These are phyloP conservation scores for Buceros bicornis DNA, from an alignment of 2,797 vertebrate species.

Conservation along the genomic window DNA sequence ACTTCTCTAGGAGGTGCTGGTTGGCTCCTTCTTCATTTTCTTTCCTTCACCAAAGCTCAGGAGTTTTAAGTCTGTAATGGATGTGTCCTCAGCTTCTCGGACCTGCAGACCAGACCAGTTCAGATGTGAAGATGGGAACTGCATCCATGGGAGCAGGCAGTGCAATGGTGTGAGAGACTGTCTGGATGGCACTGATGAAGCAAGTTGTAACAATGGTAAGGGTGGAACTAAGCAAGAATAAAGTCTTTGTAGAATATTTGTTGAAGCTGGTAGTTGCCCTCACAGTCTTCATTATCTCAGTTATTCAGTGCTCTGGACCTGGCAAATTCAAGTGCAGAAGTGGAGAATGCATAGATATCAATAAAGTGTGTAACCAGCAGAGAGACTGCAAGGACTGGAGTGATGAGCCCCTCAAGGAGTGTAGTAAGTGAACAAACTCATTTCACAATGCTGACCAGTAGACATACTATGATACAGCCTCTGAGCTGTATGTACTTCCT, in stretches of 20 bases:
- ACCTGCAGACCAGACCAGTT: constrained; percentile 94
- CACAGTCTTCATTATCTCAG: constrained; percentile 70
- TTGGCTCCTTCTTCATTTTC: background rate
- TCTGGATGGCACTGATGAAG: constrained; percentile 91
- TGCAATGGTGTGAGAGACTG: constrained; percentile 94
- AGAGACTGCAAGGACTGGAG: constrained; percentile 97
- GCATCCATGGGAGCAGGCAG: constrained; percentile 90
- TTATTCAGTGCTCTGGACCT: constrained; percentile 92
- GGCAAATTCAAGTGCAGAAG: constrained; percentile 96
- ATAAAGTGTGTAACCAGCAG: constrained; percentile 93
- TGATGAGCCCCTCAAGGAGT: constrained; percentile 95
- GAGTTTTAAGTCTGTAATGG: constrained; percentile 3
- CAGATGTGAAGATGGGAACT: constrained; percentile 93
- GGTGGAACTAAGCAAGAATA: background rate
- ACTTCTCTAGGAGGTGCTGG: background rate
- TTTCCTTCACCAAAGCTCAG: background rate
- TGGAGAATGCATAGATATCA: constrained; percentile 95
- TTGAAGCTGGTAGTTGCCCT: background rate
- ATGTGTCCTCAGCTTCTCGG: constrained; percentile 84
- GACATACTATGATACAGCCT: background rate
- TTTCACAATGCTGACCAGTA: background rate
- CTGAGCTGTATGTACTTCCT: background rate
- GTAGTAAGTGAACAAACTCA: constrained; percentile 85
- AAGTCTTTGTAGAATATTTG: background rate
- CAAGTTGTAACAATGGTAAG: constrained; percentile 91